phyloP scores from a whole-genome alignment of 2,113 vertebrate species.

The Tetraodon nigroviridis region DNA sequence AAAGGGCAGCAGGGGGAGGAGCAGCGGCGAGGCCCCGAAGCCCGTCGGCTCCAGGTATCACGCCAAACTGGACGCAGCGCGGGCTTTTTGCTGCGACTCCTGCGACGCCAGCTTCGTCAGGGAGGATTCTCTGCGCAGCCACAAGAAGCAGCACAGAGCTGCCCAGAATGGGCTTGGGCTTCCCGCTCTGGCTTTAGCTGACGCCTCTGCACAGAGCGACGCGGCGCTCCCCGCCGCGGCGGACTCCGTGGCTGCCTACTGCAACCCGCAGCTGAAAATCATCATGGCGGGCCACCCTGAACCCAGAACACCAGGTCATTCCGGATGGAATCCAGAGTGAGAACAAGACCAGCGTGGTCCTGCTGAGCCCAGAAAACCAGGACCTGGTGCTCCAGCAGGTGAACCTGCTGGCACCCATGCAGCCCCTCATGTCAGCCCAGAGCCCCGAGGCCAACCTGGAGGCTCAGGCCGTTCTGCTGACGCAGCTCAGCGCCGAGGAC shows the following conservation, averaged over 20 bases:
- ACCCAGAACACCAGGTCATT: slow-evolving; percentile 64
- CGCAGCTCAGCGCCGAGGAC: slow-evolving; percentile 66
- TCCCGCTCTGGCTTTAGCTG: slow-evolving; percentile 60
- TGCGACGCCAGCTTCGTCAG: slow-evolving; percentile 90
- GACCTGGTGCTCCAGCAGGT: slow-evolving; percentile 83
- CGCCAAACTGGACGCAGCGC: slow-evolving; percentile 85
- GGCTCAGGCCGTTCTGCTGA: slow-evolving; percentile 76
- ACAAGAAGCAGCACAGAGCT: slow-evolving; percentile 87
- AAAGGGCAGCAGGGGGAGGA: slow-evolving; percentile 38
- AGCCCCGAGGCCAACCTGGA: slow-evolving; percentile 55
- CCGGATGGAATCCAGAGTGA: slow-evolving; percentile 54
- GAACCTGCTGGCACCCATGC: slow-evolving; percentile 78
- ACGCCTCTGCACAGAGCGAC: slow-evolving; percentile 44
- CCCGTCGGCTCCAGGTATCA: slow-evolving; percentile 79
- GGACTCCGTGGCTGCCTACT: slow-evolving; percentile 64
- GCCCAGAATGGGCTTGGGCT: slow-evolving; percentile 63
- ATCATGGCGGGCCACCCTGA: slow-evolving; percentile 80
- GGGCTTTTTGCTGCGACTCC: slow-evolving; percentile 83
- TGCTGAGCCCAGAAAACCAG: slow-evolving; percentile 73
- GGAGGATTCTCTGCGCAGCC: slow-evolving; percentile 92
- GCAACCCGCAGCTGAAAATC: slow-evolving; percentile 83
- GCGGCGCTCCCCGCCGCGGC: slow-evolving; percentile 59
- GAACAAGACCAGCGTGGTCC: slow-evolving; percentile 62
- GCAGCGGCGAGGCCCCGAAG: slow-evolving; percentile 62
- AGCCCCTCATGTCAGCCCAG: slow-evolving; percentile 60